These are phyloP conservation scores for Tichodroma muraria DNA, from an alignment of 2,113 vertebrate species.

Conservation along the genomic window DNA sequence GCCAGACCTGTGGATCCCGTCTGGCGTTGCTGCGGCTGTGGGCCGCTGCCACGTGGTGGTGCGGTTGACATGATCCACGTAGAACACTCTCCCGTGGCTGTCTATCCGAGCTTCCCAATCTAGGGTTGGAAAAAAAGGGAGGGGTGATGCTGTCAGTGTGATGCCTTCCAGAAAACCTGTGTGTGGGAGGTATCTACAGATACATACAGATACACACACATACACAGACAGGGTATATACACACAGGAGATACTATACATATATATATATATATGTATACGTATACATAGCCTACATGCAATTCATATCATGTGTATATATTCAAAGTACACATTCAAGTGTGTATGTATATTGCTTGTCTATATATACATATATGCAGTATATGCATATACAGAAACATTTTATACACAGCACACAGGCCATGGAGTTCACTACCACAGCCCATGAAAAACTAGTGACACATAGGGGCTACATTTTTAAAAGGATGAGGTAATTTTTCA, in stretches of 20 bases:
- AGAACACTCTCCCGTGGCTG: slow-evolving; percentile 96
- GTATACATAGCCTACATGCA: neutral
- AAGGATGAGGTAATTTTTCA: neutral
- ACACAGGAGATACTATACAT: neutral
- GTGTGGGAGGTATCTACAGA: neutral
- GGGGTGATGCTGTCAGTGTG: slow-evolving; percentile 19
- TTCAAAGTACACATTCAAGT: neutral
- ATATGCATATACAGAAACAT: neutral
- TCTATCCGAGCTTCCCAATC: slow-evolving; percentile 98
- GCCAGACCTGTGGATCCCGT: slow-evolving; percentile 83
- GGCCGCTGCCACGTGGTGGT: slow-evolving; percentile 97
- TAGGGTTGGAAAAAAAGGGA: slow-evolving; percentile 64
- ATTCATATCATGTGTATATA: neutral
- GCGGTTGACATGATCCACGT: slow-evolving; percentile 93
- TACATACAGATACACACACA: neutral
- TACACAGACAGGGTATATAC: neutral
- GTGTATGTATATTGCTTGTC: neutral
- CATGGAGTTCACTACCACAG: neutral
- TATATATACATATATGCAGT: neutral
- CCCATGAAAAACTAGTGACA: neutral
- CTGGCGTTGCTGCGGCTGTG: slow-evolving; percentile 77
- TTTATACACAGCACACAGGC: neutral
- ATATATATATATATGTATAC: neutral
- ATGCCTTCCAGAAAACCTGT: neutral
- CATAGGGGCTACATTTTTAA: neutral